Evolutionary conservation across 2,113 vertebrate species (phyloP), one percentile per base, ranked within the genome.

Genomic region (Macaca nemestrina): DNA sequence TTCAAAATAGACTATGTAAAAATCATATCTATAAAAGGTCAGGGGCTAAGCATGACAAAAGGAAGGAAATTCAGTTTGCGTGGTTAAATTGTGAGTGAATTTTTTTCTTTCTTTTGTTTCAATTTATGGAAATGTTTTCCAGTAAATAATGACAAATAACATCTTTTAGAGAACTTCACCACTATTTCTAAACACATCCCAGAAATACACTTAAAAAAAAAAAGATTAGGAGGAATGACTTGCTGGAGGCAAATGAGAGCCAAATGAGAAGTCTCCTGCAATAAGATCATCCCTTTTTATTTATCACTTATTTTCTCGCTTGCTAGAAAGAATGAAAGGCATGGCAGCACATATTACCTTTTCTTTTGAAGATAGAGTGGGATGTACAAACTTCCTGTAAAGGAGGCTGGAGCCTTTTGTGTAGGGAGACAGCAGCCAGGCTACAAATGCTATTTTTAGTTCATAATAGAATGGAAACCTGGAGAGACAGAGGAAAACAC

Each of bases 401-500:
- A 99, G 99, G 79, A 99, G 99, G 95, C 99, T 99, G 98, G 99
- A 99, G 89, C 99, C 99, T 98, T 99, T 99, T 92, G 99, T 99
- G 98, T 99, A 99, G 0, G 99, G 99, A 93, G 99, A 99, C 89
- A 99, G 98, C 97, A 99, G 98, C 99, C 99, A 99, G 98, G 99
- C 99, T 98, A 99, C 99, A 98, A 99, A 99, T 59, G 99, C 99
- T 98, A 99, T 99, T 99, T 99, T 99, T 97, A 99, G 99, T 98
- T 99, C 99, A 98, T 99, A 99, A 98, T 99, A 99, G 99, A 99
- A 99, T 79, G 99, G 99, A 98, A 99, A 98, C 99, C 99, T 99
- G 98, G 98, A 90, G 97, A 52, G 92, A 88, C 98, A 95, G 30
- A 98, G 92, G 96, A 90, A 90, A 88, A 94, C 6, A 93, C 23